Evolutionary conservation across 92 coral and sea anemone species (phyloP).

Genomic region (Phenganax stokvisi): DNA sequence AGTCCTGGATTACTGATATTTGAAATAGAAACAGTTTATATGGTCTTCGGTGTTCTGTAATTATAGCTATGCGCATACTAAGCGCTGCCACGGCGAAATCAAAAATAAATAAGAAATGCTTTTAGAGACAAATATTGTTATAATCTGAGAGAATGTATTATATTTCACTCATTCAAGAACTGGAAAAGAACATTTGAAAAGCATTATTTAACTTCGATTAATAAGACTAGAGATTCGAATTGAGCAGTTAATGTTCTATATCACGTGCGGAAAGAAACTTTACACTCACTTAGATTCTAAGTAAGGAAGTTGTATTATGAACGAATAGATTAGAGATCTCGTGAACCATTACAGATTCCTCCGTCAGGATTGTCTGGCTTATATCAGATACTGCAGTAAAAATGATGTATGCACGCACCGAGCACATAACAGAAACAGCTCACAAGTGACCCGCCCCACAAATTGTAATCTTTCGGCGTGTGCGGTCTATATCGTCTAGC

Average conservation of each 20-base stretch:
- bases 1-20: too few relatives aligned
- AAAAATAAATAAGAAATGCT: too few relatives aligned
- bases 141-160: too few relatives aligned
- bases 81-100: too few relatives aligned
- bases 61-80: too few relatives aligned
- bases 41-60: too few relatives aligned
- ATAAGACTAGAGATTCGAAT: not conserved
- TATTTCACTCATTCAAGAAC: too few relatives aligned
- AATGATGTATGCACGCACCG: not conserved
- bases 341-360: not conserved
- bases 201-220: not conserved
- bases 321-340: not conserved
- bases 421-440: not conserved
- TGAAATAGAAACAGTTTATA: too few relatives aligned
- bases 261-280: not conserved
- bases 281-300: not conserved
- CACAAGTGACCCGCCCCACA: conserved; percentile 6
- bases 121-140: too few relatives aligned
- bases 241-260: not conserved
- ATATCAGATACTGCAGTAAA: conserved; percentile 5
- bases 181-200: too few relatives aligned
- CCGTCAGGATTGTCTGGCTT: conserved; percentile 9
- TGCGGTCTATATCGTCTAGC: not conserved
- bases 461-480: not conserved
- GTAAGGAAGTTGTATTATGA: not conserved